A percentile compares a stretch with the other conserved stretches of the same genome.
These are phyloP conservation scores for Leptestheria dahalacensis DNA, from an alignment of 1,140 invertebrate genomes.

Conservation along the genomic window DNA sequence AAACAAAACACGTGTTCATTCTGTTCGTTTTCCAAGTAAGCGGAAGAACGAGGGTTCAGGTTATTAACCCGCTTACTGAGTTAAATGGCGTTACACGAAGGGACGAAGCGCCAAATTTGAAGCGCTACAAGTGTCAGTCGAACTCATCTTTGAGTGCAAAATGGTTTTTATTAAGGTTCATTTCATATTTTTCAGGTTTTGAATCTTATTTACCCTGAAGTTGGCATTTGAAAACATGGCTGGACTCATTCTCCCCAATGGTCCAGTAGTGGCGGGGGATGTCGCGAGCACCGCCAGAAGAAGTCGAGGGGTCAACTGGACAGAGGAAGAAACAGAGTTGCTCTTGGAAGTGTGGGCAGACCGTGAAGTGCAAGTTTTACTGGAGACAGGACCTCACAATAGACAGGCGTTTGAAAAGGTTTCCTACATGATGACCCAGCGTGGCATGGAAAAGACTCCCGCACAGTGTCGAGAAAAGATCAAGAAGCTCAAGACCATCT, in stretches of 20 bases:
- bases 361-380: conserved; percentile 7
- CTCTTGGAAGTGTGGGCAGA: conserved; percentile 11
- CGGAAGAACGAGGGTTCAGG: too few species aligned
- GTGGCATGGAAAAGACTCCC: conserved; percentile 11
- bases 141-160: too few species aligned
- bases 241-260: background rate
- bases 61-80: background rate
- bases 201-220: too few species aligned
- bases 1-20: too few species aligned
- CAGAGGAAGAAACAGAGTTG: conserved; percentile 13
- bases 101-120: background rate
- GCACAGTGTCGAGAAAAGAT: conserved; percentile 15
- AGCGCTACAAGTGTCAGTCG: background rate
- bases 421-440: conserved; percentile 4
- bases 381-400: conserved; percentile 12
- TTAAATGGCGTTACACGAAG: background rate
- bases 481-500: conserved; percentile 13
- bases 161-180: too few species aligned
- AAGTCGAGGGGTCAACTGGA: conserved; percentile 12
- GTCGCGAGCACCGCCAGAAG: background rate
- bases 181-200: too few species aligned
- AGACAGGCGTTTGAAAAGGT: conserved; percentile 14
- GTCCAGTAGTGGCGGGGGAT: background rate
- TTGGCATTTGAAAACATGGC: background rate
- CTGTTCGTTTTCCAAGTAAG: too few species aligned